Conservation (phyloP, 1,140 invertebrate genomes). For the Augochlora pura region DNA sequence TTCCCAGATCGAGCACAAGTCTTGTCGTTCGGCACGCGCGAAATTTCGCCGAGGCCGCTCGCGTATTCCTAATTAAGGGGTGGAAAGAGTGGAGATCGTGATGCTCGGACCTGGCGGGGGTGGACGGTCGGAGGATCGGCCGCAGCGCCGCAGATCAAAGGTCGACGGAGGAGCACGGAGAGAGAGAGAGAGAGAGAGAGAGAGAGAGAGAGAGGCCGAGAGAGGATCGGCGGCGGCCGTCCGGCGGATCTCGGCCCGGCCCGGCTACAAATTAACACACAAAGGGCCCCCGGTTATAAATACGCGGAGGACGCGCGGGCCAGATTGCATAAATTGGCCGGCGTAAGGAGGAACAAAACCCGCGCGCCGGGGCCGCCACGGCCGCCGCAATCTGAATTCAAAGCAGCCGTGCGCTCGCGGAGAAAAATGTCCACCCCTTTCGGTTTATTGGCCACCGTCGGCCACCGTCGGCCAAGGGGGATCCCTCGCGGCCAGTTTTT, state of each 20-base stretch:
- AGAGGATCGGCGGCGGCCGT: neutral
- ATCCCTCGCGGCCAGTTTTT: conserved; percentile 27
- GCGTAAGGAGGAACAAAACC: conserved; percentile 70
- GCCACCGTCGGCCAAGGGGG: neutral
- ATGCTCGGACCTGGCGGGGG: conserved; percentile 20
- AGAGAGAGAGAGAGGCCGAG: neutral
- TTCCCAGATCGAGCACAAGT: no score
- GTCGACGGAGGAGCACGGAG: conserved; percentile 28
- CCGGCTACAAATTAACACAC: conserved; percentile 79
- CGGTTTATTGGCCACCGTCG: conserved; percentile 49
- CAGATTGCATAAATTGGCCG: conserved; percentile 77
- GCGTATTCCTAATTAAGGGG: conserved; percentile 28
- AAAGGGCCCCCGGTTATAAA: conserved; percentile 77
- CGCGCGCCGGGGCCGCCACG: conserved; percentile 43
- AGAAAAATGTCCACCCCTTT: conserved; percentile 55
- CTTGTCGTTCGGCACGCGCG: no score
- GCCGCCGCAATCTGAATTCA: conserved; percentile 76
- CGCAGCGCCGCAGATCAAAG: conserved; percentile 48
- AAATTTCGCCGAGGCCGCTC: no score
- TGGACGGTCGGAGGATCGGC: neutral
- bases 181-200: no score
- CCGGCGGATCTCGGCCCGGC: conserved; percentile 56
- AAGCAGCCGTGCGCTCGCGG: conserved; percentile 63
- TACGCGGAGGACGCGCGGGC: conserved; percentile 66
- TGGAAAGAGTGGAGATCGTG: conserved; percentile 19